phyloP scores from a whole-genome alignment of 2,888 invertebrate genomes.

The Lithophane semibrunnea region DNA sequence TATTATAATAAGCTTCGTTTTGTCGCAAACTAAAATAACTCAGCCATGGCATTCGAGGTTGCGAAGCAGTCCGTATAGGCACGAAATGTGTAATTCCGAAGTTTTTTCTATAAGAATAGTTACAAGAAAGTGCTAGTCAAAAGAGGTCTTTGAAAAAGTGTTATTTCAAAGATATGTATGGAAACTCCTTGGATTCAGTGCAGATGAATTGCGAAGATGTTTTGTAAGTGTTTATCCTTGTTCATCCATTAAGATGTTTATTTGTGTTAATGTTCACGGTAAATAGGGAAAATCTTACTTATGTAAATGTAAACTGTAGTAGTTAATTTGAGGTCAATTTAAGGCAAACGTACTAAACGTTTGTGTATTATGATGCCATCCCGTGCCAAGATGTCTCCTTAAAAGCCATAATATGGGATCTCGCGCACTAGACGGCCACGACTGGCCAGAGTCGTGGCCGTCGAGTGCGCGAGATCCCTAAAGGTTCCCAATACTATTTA shows the following conservation, averaged over 20 bases:
- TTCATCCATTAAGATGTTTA: conserved; percentile 12
- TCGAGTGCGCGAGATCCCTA: too few species aligned
- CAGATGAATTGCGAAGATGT: conserved; percentile 40
- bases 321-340: conserved; percentile 39
- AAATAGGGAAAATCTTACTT: conserved; percentile 41
- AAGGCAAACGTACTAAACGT: neutral
- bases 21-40: conserved; percentile 57
- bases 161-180: conserved; percentile 23
- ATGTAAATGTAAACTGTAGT: neutral
- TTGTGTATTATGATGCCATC: conserved; percentile 14
- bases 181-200: conserved; percentile 16
- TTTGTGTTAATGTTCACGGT: neutral
- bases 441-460: too few species aligned
- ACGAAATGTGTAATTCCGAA: conserved; percentile 32
- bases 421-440: too few species aligned
- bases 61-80: conserved; percentile 33
- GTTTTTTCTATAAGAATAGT: conserved; percentile 13
- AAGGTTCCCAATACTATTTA: neutral
- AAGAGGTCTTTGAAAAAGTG: neutral
- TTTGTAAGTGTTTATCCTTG: conserved; percentile 47
- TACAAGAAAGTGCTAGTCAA: conserved; percentile 16
- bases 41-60: conserved; percentile 58
- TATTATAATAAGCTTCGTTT: conserved; percentile 42
- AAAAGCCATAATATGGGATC: too few species aligned
- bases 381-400: neutral